phyloP scores from a whole-genome alignment of 2,888 invertebrate genomes.

The Patella ulyssiponensis region DNA sequence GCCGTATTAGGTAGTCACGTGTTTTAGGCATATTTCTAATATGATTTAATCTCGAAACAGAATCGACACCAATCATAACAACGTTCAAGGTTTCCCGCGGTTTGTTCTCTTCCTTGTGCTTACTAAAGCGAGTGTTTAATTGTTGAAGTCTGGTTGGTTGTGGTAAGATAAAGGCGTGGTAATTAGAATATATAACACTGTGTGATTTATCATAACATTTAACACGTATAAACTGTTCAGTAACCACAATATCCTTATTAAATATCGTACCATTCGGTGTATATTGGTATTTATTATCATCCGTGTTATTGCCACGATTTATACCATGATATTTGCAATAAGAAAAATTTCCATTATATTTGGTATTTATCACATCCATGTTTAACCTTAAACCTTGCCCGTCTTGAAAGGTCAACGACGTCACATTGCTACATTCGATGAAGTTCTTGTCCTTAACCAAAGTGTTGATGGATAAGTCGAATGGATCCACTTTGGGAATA shows the following conservation, averaged over 20 bases:
- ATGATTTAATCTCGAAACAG: conserved; percentile 87
- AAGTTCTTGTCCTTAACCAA: conserved; percentile 43
- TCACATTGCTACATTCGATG: conserved; percentile 46
- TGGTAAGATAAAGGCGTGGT: too few species aligned
- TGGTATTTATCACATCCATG: conserved; percentile 42
- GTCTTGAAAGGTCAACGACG: conserved; percentile 57
- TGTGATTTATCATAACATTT: conserved; percentile 55
- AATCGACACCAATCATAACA: conserved; percentile 79
- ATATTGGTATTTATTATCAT: conserved; percentile 43
- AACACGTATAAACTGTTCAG: conserved; percentile 61
- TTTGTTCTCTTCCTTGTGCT: conserved; percentile 27
- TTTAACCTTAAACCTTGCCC: conserved; percentile 48
- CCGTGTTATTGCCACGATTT: conserved; percentile 41
- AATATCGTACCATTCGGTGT: conserved; percentile 33
- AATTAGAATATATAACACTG: conserved; percentile 47
- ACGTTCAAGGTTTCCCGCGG: conserved; percentile 4
- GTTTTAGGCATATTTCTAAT: conserved; percentile 85
- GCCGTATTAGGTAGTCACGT: conserved; percentile 76
- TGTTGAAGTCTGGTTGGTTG: too few species aligned
- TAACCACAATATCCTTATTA: conserved; percentile 35
- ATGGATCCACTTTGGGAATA: conserved; percentile 65
- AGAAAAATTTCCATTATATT: conserved; percentile 47
- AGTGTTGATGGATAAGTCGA: conserved; percentile 50
- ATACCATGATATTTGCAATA: conserved; percentile 62
- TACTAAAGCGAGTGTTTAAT: too few species aligned